Evolutionary conservation across 2,888 invertebrate species (phyloP).

Genomic region (Pogonocherus hispidulus): DNA sequence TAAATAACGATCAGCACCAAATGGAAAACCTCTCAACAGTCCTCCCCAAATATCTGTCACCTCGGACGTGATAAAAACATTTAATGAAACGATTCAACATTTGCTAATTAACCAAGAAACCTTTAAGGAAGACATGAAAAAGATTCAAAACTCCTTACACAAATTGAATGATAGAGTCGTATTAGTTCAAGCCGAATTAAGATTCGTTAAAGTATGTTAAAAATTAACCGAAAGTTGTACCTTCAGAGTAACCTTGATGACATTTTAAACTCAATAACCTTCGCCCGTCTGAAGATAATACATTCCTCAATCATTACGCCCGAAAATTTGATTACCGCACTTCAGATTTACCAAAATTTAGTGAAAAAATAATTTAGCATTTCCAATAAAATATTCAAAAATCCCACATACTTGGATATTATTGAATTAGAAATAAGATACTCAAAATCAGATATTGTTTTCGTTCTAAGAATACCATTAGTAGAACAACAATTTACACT

Average conservation of each 20-base stretch:
- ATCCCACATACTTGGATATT: constrained; percentile 5
- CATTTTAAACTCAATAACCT: no score
- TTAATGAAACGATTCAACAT: constrained; percentile 22
- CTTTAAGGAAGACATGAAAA: constrained; percentile 16
- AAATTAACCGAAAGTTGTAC: no score
- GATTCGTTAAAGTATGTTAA: no score
- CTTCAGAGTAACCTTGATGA: no score
- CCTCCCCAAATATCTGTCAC: constrained; percentile 24
- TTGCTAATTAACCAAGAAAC: constrained; percentile 19
- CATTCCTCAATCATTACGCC: background rate
- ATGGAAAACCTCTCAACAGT: constrained; percentile 23
- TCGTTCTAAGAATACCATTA: constrained; percentile 14
- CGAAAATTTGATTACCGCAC: background rate
- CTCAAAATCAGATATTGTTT: constrained; percentile 17
- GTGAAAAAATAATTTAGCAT: constrained; percentile 14
- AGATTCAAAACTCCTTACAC: no score
- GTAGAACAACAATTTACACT: constrained; percentile 10
- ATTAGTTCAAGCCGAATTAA: constrained; percentile 1
- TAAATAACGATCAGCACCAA: constrained; percentile 17
- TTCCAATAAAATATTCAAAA: constrained; percentile 15
- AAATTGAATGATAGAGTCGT: no score
- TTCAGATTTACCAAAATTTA: background rate
- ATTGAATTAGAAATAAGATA: constrained; percentile 8
- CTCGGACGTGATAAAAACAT: constrained; percentile 9
- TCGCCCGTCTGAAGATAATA: background rate